Percentiles rank a stretch among this genome's conserved stretches.
phyloP scores from a whole-genome alignment of 2,888 invertebrate genomes.

The Strigamia transsilvanica region DNA sequence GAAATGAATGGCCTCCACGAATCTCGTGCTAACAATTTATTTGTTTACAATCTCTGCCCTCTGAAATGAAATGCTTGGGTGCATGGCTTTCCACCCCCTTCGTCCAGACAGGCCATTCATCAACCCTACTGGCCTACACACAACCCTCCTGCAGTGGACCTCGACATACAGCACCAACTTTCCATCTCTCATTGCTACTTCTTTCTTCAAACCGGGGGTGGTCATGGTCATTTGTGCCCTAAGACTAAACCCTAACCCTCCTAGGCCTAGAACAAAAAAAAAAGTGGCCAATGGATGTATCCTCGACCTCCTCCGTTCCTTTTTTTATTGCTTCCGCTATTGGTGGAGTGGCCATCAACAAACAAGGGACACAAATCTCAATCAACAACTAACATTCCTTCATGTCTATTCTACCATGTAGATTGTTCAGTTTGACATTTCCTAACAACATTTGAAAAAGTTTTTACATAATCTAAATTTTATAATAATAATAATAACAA shows the following conservation, averaged over 20 bases:
- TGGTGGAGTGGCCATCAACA: slow-evolving; percentile 46
- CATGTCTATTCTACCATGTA: slow-evolving; percentile 11
- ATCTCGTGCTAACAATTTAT: slow-evolving; percentile 47
- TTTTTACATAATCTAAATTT: no score
- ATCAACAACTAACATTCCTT: slow-evolving; percentile 28
- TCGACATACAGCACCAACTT: slow-evolving; percentile 33
- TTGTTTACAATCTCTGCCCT: slow-evolving; percentile 48
- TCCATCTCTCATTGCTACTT: not conserved
- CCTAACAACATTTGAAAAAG: not conserved
- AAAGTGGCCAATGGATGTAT: slow-evolving; percentile 31
- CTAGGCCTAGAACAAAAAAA: not conserved
- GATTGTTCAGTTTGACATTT: not conserved
- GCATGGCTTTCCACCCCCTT: slow-evolving; percentile 49
- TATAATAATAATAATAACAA: no score
- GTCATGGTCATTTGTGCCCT: slow-evolving; percentile 45
- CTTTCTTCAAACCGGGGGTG: slow-evolving; percentile 26
- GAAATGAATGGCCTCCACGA: slow-evolving; percentile 43
- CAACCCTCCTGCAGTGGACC: slow-evolving; percentile 35
- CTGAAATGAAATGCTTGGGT: slow-evolving; percentile 48
- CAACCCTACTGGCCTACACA: slow-evolving; percentile 41
- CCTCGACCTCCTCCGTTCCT: slow-evolving; percentile 31
- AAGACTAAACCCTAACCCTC: slow-evolving; percentile 33
- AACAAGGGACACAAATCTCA: slow-evolving; percentile 34
- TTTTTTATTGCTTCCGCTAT: slow-evolving; percentile 47
- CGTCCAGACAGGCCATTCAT: slow-evolving; percentile 49